Conservation (phyloP, 2,113 vertebrate species). For the human region GRCh38 chr5:82889001-82889500, state of each 20-base stretch:
- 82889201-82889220: not conserved
- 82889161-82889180: conserved; percentile 13
- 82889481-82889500: no score
- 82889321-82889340: not conserved
- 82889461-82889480: conserved; percentile 6
- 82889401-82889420: not conserved
- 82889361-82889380: not conserved
- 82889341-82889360: not conserved
- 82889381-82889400: not conserved
- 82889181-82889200: not conserved
- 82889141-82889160: not conserved
- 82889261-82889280: not conserved
- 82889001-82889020: not conserved
- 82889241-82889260: conserved; percentile 5
- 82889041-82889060: not conserved
- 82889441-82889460: not conserved
- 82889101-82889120: not conserved
- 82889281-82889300: not conserved
- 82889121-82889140: not conserved
- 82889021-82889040: not conserved
- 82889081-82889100: not conserved
- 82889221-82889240: not conserved
- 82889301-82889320: not conserved
- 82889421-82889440: conserved; percentile 14
- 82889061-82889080: not conserved